phyloP scores from a whole-genome alignment of 2,113 vertebrate genomes.

The Labeo catla region DNA sequence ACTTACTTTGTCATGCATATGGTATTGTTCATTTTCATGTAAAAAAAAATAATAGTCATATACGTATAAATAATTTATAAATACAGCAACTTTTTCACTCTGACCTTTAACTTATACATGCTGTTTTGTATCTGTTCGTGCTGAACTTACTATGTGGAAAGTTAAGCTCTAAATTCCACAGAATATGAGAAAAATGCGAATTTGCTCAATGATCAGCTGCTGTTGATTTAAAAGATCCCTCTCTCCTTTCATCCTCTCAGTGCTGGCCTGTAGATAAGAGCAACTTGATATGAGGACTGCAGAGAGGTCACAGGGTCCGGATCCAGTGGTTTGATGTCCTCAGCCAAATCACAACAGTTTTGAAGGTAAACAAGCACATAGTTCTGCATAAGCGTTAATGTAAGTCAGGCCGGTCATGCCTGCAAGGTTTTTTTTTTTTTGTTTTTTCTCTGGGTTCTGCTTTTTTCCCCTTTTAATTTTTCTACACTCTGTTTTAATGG shows the following conservation, averaged over 20 bases:
- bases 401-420: background rate
- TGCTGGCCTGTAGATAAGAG: slow-evolving; percentile 61
- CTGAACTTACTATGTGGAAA: background rate
- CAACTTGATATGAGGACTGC: slow-evolving; percentile 26
- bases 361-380: slow-evolving; percentile 18
- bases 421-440: background rate
- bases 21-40: background rate
- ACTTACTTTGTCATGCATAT: background rate
- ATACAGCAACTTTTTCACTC: background rate
- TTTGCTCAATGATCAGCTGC: slow-evolving; percentile 68
- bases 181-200: slow-evolving; percentile 75
- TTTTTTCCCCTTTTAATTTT: too few relatives aligned
- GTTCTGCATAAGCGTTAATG: background rate
- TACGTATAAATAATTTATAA: background rate
- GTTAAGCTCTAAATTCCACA: slow-evolving; percentile 64
- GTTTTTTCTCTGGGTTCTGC: too few relatives aligned
- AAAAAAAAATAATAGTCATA: background rate
- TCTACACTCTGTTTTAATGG: too few relatives aligned
- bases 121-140: background rate
- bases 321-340: slow-evolving; percentile 4
- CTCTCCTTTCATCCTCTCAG: slow-evolving; percentile 66
- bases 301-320: slow-evolving; percentile 28
- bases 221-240: slow-evolving; percentile 74
- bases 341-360: slow-evolving; percentile 8
- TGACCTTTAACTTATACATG: background rate